Conservation (phyloP, 2,888 invertebrate species). For the Agonopterix arenella region DNA sequence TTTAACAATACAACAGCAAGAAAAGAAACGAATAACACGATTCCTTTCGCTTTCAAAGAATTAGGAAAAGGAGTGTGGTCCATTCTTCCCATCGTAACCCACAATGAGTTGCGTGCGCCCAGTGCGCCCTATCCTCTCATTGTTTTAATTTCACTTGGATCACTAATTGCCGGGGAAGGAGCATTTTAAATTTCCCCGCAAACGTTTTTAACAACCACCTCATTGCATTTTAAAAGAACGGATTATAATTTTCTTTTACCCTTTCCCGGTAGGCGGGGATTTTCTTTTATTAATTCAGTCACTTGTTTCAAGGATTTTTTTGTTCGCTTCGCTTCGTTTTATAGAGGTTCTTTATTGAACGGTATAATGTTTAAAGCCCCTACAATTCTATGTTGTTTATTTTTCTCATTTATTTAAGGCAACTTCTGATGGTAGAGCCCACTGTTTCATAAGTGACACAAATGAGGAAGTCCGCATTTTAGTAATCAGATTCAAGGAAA, state of each 20-base stretch:
- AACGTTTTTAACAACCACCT: slow-evolving; percentile 73
- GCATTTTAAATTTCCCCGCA: slow-evolving; percentile 69
- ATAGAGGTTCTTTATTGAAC: neutral
- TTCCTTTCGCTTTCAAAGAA: no score
- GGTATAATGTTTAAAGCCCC: neutral
- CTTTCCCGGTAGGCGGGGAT: slow-evolving; percentile 41
- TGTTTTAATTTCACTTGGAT: slow-evolving; percentile 70
- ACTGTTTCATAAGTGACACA: no score
- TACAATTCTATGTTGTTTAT: no score
- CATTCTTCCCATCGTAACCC: slow-evolving; percentile 27
- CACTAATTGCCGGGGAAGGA: slow-evolving; percentile 68
- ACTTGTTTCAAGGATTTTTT: slow-evolving; percentile 41
- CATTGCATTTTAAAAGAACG: slow-evolving; percentile 76
- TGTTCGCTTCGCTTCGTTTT: slow-evolving; percentile 1
- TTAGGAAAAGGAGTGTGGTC: slow-evolving; percentile 17
- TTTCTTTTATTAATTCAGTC: slow-evolving; percentile 65
- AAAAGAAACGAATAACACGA: no score
- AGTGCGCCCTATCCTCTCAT: slow-evolving; percentile 41
- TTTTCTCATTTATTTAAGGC: no score
- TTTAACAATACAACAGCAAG: no score
- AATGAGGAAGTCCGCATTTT: no score
- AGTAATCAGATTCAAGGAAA: no score
- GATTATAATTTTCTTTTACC: slow-evolving; percentile 70
- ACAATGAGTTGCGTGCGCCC: slow-evolving; percentile 29
- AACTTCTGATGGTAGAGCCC: no score